These are phyloP conservation scores for Laticauda colubrina DNA, from an alignment of 2,113 vertebrate species.

Conservation along the genomic window DNA sequence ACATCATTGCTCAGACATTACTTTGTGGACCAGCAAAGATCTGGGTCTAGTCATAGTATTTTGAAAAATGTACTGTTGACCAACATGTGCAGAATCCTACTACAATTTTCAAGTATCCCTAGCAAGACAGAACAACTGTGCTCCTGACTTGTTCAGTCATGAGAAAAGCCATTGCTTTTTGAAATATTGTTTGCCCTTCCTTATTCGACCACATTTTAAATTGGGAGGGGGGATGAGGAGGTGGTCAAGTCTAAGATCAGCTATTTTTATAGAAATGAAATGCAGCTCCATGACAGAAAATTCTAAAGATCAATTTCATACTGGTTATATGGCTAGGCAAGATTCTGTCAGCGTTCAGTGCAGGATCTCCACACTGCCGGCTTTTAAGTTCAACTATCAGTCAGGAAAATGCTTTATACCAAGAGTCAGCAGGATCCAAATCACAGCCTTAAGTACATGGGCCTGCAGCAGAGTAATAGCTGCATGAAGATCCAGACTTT, in stretches of 20 bases:
- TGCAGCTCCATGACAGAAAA: background rate
- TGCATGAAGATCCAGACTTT: conserved; percentile 43
- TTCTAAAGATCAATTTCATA: background rate
- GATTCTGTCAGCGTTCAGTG: background rate
- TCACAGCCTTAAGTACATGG: conserved; percentile 14
- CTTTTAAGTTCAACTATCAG: background rate
- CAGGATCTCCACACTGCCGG: conserved; percentile 2
- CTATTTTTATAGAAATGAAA: background rate
- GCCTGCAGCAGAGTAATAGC: conserved; percentile 34
- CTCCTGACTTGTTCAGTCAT: background rate
- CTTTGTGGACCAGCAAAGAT: background rate
- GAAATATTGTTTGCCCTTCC: background rate
- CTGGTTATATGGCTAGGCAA: conserved; percentile 15
- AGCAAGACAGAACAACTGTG: background rate
- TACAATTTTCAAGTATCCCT: background rate
- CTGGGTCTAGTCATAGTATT: background rate
- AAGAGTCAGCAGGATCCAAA: conserved; percentile 35
- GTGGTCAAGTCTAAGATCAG: background rate
- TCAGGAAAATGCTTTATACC: background rate
- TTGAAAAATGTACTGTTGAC: background rate
- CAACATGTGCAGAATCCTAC: background rate
- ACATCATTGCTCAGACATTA: background rate
- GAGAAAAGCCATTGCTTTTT: background rate
- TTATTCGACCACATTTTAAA: background rate
- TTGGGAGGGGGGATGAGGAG: background rate